Percentiles rank a stretch among this genome's conserved stretches.
Evolutionary conservation across 2,888 invertebrate species (phyloP).

Genomic region (Microchrysa polita): DNA sequence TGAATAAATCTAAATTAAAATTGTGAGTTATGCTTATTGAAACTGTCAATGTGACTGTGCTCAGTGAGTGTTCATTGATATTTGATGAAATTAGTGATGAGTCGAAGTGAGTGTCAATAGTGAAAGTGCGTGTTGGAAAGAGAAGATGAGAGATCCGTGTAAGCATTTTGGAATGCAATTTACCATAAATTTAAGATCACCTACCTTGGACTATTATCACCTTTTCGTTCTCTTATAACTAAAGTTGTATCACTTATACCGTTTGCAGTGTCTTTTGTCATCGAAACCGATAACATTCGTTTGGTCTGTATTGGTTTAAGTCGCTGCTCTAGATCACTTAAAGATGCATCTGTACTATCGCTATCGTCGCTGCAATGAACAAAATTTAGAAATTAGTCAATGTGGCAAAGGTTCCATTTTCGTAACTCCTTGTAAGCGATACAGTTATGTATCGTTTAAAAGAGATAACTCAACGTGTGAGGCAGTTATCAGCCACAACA

Average conservation of each 20-base stretch:
- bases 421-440: too few species aligned
- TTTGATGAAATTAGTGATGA: constrained; percentile 12
- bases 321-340: constrained; percentile 62
- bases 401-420: too few species aligned
- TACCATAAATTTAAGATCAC: constrained; percentile 31
- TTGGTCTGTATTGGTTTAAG: constrained; percentile 61
- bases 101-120: background rate
- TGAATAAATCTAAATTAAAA: constrained; percentile 15
- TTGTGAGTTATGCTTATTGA: background rate
- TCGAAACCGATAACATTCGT: constrained; percentile 53
- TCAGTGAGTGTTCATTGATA: constrained; percentile 1
- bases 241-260: constrained; percentile 58
- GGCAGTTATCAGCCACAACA: too few species aligned
- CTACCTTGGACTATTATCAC: constrained; percentile 64
- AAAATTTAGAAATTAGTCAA: too few species aligned
- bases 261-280: constrained; percentile 51
- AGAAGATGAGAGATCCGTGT: constrained; percentile 25
- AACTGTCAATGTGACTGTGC: constrained; percentile 18
- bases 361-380: constrained; percentile 50
- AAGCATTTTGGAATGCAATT: constrained; percentile 7
- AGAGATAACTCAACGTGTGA: background rate
- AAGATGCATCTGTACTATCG: constrained; percentile 57
- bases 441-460: too few species aligned
- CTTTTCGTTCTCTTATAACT: constrained; percentile 60
- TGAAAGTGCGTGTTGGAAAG: constrained; percentile 33